These are phyloP conservation scores for Sialis lutaria DNA, from an alignment of 2,888 invertebrate genomes.

Conservation along the genomic window DNA sequence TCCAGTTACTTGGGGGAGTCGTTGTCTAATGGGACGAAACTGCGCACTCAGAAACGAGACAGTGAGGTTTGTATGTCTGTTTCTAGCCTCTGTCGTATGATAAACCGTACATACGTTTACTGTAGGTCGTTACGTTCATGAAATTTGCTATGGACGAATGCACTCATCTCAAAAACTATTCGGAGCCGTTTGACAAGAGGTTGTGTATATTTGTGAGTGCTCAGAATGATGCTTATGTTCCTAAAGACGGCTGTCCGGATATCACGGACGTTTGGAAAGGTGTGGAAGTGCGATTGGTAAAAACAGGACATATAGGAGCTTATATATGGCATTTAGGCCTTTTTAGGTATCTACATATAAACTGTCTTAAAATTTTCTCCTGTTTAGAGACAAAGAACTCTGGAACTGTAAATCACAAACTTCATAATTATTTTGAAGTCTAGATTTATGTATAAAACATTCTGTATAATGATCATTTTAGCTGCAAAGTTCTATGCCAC, in stretches of 20 bases:
- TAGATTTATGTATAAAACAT: too few species aligned
- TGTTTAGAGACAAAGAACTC: too few species aligned
- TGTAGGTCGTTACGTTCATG: constrained; percentile 62
- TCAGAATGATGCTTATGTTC: constrained; percentile 78
- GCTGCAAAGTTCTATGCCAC: too few species aligned
- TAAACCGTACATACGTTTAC: constrained; percentile 54
- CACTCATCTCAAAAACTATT: constrained; percentile 89
- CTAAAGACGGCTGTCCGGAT: constrained; percentile 63
- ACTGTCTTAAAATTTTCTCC: too few species aligned
- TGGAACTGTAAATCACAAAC: too few species aligned
- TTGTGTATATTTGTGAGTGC: constrained; percentile 85
- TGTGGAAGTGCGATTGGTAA: constrained; percentile 69
- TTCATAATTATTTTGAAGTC: too few species aligned
- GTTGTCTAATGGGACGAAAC: too few species aligned
- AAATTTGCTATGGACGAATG: constrained; percentile 97
- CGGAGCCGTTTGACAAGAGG: constrained; percentile 70
- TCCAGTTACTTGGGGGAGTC: too few species aligned
- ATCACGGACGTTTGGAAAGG: constrained; percentile 89
- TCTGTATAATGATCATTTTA: too few species aligned
- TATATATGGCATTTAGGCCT: constrained; percentile 73
- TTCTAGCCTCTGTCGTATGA: too few species aligned
- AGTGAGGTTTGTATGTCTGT: too few species aligned
- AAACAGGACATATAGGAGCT: constrained; percentile 79
- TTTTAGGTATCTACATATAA: constrained; percentile 48
- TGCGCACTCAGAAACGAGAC: too few species aligned